Evolutionary conservation across 1,140 invertebrate genomes (phyloP), one percentile per base, ranked within the genome.

Genomic region (Drosophila baimaii): DNA sequence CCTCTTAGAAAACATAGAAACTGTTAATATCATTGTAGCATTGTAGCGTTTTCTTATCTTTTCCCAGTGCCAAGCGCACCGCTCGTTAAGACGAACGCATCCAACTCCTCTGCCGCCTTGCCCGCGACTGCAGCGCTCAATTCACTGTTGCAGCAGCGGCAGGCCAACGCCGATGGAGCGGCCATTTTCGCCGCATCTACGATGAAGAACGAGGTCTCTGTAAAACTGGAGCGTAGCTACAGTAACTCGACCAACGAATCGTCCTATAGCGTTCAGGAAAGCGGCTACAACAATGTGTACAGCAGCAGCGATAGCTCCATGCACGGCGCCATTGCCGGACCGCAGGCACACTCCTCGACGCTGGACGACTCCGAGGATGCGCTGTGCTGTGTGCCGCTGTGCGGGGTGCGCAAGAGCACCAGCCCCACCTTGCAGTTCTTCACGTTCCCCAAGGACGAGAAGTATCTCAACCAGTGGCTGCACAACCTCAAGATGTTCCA

Each of bases 401-500:
- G 90, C 25, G 90, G 90, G 1, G 86, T 91, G 31, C 79, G 83
- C 1, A 91, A 91, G 25, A 89, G 88, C 61, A 86, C 90, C 7
- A 90, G 90, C 23, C 90, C 90, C 1, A 89, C 90, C 7, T 54
- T 91, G 17, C 90, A 91, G 63, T 91, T 91, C 43, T 91, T 91
- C 33, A 85, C 80, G 46, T 91, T 91, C 25, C 90, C 90, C 17
- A 85, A 90, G 51, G 90, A 91, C 47, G 90, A 91, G 8, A 91
- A 91, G 52, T 91, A 91, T 52, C 73, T 91, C 43, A 75, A 89
- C 55, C 90, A 91, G 68, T 91, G 90, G 90, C 77, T 91, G 17
- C 86, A 90, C 39, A 91, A 91, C 49, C 77, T 91, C 17, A 91
- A 91, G 72, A 91, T 91, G 90, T 75, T 88, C 21, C 85, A 90